Conservation (phyloP, 2,113 vertebrate genomes). For the Cyrtonyx montezumae region DNA sequence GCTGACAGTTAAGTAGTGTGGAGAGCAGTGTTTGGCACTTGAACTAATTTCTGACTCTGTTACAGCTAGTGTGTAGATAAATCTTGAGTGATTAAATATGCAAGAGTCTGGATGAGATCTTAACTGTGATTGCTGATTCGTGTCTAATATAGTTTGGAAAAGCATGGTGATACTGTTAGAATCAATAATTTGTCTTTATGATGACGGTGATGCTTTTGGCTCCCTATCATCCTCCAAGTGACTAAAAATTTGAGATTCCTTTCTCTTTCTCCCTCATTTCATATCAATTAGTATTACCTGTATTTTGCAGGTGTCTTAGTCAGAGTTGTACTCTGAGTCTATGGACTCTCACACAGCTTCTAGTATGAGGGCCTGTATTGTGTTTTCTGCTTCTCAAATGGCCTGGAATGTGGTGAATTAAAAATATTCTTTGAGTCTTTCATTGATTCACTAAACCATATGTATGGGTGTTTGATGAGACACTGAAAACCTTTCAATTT, state of each 20-base stretch:
- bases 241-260: background rate
- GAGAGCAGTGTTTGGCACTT: background rate
- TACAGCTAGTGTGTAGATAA: background rate
- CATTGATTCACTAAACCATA: background rate
- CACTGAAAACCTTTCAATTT: background rate
- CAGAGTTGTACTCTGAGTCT: background rate
- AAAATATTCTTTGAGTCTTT: background rate
- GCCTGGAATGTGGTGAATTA: background rate
- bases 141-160: background rate
- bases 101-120: background rate
- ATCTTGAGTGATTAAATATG: background rate
- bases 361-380: background rate
- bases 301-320: background rate
- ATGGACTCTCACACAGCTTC: background rate
- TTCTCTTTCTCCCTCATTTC: background rate
- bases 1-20: background rate
- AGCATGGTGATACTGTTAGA: rapidly evolving
- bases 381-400: background rate
- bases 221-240: background rate
- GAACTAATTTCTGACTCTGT: background rate
- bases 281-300: background rate
- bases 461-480: background rate
- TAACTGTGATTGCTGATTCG: background rate
- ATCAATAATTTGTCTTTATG: background rate
- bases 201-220: background rate